Percentiles rank a stretch among this genome's conserved stretches.
Conservation (phyloP, 2,797 vertebrate genomes). For the Benthosema pterotum region DNA sequence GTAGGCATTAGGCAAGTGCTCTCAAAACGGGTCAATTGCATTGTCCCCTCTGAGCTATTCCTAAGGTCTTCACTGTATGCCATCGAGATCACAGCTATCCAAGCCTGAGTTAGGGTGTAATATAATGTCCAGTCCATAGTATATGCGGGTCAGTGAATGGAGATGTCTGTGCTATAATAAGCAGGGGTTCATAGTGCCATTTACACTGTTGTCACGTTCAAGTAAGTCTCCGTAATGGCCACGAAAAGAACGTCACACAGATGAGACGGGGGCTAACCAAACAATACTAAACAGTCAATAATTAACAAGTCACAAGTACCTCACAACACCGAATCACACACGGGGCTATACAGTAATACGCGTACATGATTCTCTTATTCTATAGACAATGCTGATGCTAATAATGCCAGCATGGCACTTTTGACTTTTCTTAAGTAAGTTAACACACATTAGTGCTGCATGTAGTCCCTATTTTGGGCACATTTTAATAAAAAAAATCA, state of each 20-base stretch:
- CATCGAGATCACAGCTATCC: conserved; percentile 1
- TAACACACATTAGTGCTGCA: no score
- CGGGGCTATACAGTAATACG: conserved; percentile 3
- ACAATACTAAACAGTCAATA: conserved; percentile 16
- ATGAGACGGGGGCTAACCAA: neutral
- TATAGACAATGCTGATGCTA: neutral
- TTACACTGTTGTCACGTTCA: conserved; percentile 6
- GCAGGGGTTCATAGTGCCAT: conserved; percentile 7
- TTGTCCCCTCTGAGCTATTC: conserved; percentile 27
- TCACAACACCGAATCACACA: conserved; percentile 4
- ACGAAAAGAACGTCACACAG: neutral
- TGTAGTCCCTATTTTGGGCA: no score
- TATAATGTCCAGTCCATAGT: conserved; percentile 9
- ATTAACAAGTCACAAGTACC: no score
- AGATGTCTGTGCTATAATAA: conserved; percentile 12
- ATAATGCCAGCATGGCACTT: conserved; percentile 25
- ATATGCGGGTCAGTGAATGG: conserved; percentile 7
- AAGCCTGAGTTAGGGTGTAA: neutral
- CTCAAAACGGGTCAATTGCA: conserved; percentile 7
- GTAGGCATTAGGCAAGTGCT: conserved; percentile 9
- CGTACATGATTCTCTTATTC: neutral
- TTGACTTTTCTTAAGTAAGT: conserved; percentile 16
- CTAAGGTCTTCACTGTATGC: conserved; percentile 2
- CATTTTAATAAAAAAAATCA: no score
- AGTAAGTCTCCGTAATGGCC: conserved; percentile 2